A percentile compares a stretch with the other conserved stretches of the same genome.
Conservation (phyloP, 2,113 vertebrate genomes). For the Lepisosteus osseus region DNA sequence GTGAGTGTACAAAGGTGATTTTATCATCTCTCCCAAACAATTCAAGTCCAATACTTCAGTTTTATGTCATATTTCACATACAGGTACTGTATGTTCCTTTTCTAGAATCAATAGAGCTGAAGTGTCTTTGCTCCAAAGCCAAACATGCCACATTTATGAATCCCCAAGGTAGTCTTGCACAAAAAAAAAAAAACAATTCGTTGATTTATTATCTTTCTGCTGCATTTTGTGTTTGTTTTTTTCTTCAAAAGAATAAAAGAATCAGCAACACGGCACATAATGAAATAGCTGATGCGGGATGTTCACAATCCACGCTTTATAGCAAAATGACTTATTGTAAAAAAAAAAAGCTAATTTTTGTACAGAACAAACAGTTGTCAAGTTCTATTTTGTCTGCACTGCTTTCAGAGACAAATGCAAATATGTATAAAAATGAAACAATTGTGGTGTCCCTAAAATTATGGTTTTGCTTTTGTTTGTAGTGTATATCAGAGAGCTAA, state of each 20-base stretch:
- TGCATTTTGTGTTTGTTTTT: too few relatives aligned
- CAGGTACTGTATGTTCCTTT: background rate
- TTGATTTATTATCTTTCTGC: too few relatives aligned
- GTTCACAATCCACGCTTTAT: too few relatives aligned
- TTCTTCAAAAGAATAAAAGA: too few relatives aligned
- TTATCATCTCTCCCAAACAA: background rate
- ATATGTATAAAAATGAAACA: background rate
- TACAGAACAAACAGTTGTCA: background rate
- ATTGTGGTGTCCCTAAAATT: background rate
- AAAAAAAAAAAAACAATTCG: too few relatives aligned
- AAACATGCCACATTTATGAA: too few relatives aligned
- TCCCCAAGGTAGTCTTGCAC: too few relatives aligned
- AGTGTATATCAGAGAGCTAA: too few relatives aligned
- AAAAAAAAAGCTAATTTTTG: background rate
- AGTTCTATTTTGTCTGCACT: background rate
- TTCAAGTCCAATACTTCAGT: slow-evolving; percentile 8
- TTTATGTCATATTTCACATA: background rate
- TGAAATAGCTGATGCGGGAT: too few relatives aligned
- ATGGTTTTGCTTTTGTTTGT: background rate
- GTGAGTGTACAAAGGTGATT: slow-evolving; percentile 1
- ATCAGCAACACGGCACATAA: too few relatives aligned
- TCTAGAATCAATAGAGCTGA: background rate
- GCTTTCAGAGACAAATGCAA: background rate
- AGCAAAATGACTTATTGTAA: too few relatives aligned
- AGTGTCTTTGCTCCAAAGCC: background rate